Conservation (phyloP, 2,888 invertebrate genomes). For the Lochmaea crataegi region DNA sequence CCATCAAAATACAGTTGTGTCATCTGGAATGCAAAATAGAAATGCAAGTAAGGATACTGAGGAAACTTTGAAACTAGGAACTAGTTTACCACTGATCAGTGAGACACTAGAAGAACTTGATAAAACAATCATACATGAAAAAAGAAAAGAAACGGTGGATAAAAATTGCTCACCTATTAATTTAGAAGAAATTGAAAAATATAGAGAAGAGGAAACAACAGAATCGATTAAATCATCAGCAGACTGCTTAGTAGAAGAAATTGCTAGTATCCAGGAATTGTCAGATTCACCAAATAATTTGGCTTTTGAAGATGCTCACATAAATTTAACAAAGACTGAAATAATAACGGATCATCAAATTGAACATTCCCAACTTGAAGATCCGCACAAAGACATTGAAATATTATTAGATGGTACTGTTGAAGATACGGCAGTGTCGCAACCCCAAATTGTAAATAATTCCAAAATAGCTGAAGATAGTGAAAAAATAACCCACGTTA, state of each 20-base stretch:
- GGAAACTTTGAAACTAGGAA: conserved; percentile 35
- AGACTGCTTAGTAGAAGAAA: conserved; percentile 28
- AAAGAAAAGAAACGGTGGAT: conserved; percentile 50
- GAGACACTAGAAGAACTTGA: conserved; percentile 41
- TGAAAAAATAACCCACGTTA: conserved; percentile 6
- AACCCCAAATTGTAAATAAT: conserved; percentile 3
- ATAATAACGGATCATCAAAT: conserved; percentile 15
- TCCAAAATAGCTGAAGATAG: conserved; percentile 7
- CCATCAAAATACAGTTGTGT: conserved; percentile 51
- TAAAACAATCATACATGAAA: conserved; percentile 42
- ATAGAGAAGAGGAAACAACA: conserved; percentile 33
- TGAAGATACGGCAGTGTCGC: conserved; percentile 7
- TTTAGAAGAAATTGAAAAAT: conserved; percentile 47
- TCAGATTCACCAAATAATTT: conserved; percentile 36
- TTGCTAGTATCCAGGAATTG: conserved; percentile 33
- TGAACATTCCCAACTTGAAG: conserved; percentile 21
- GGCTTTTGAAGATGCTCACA: conserved; percentile 47
- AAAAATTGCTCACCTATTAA: conserved; percentile 55
- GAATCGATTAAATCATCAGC: conserved; percentile 32
- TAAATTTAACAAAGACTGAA: conserved; percentile 21
- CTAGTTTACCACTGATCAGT: conserved; percentile 37
- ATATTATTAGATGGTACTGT: conserved; percentile 24
- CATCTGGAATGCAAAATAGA: conserved; percentile 26
- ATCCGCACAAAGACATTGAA: conserved; percentile 35
- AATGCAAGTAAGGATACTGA: conserved; percentile 23